Percentiles rank a stretch among this genome's conserved stretches.
Evolutionary conservation across 2,888 invertebrate species (phyloP).

Genomic region (Andrena bucephala): DNA sequence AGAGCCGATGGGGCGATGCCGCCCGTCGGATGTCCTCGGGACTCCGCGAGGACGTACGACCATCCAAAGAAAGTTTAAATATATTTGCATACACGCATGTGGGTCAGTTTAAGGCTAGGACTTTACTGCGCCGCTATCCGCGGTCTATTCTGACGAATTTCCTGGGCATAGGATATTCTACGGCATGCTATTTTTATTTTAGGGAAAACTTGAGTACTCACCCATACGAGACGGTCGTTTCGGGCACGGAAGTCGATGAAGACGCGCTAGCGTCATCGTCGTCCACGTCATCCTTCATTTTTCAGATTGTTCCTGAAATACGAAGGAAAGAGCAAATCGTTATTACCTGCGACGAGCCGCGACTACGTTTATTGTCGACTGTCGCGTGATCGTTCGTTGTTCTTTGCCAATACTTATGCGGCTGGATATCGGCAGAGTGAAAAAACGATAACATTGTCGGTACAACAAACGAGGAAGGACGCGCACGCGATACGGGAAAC

Average conservation of each 20-base stretch:
- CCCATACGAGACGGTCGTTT: slow-evolving; percentile 72
- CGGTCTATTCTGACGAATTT: no score
- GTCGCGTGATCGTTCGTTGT: background rate
- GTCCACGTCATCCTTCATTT: slow-evolving; percentile 80
- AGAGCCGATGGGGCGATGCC: background rate
- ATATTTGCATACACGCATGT: no score
- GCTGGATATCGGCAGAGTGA: background rate
- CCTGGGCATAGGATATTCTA: no score
- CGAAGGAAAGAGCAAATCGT: background rate
- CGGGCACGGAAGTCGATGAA: slow-evolving; percentile 69
- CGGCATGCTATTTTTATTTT: background rate
- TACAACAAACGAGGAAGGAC: background rate
- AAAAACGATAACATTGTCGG: background rate
- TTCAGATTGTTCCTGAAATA: slow-evolving; percentile 65
- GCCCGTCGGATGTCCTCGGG: background rate
- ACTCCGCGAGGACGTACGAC: background rate
- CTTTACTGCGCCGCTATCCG: no score
- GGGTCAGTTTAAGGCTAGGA: no score
- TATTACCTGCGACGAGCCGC: background rate
- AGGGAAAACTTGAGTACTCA: slow-evolving; percentile 58
- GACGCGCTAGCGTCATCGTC: slow-evolving; percentile 75
- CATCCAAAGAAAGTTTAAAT: background rate
- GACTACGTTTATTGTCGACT: no score
- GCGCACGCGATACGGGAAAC: background rate
- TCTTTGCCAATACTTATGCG: slow-evolving; percentile 14